Conservation (phyloP, 1,140 invertebrate species). For the Episyrphus balteatus region DNA sequence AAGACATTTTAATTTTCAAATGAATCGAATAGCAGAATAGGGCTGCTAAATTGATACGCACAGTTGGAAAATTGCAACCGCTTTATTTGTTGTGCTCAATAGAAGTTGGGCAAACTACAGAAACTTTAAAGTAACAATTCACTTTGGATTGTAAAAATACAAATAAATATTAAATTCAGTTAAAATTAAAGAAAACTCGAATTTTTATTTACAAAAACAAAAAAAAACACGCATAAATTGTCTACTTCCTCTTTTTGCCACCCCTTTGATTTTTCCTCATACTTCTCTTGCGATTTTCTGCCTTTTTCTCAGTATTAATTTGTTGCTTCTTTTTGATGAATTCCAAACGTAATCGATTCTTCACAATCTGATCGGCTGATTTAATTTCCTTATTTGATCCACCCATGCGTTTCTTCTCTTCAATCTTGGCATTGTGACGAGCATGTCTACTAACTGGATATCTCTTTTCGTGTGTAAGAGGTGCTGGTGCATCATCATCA, state of each 20-base stretch:
- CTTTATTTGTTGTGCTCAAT: too few species aligned
- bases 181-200: too few species aligned
- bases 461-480: conserved; percentile 31
- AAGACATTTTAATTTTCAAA: too few species aligned
- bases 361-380: conserved; percentile 57
- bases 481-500: conserved; percentile 38
- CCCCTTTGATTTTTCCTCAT: conserved; percentile 27
- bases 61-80: too few species aligned
- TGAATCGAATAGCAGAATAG: too few species aligned
- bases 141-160: too few species aligned
- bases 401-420: conserved; percentile 37
- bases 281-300: conserved; percentile 28
- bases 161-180: too few species aligned
- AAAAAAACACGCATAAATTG: too few species aligned
- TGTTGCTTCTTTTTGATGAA: conserved; percentile 25
- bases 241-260: conserved; percentile 7
- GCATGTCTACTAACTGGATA: conserved; percentile 45
- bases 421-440: conserved; percentile 49
- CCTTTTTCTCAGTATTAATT: conserved; percentile 19
- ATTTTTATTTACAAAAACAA: too few species aligned
- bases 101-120: too few species aligned
- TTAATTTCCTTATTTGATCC: conserved; percentile 46
- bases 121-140: too few species aligned
- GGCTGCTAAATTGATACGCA: too few species aligned
- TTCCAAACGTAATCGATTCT: conserved; percentile 41